Evolutionary conservation across 35 echinoderm and acorn worm genomes (phyloP).

Genomic region (Anneissia japonica): DNA sequence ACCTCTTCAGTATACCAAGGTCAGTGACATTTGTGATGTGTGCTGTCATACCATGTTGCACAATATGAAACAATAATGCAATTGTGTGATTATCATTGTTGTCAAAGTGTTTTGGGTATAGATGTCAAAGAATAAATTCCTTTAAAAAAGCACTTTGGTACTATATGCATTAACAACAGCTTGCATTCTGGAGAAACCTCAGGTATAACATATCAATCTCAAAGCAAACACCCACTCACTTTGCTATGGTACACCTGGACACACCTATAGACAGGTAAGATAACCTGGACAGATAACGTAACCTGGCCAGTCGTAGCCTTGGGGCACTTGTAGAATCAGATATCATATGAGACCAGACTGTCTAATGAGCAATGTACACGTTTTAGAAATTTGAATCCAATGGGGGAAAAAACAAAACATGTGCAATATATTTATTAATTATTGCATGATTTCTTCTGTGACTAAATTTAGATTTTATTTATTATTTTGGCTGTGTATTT

Average conservation of each 20-base stretch:
- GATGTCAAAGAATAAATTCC: neutral
- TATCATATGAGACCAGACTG: neutral
- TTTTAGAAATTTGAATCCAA: neutral
- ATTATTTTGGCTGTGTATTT: too few species aligned
- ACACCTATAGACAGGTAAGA: neutral
- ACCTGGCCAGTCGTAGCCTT: neutral
- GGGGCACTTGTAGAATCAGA: neutral
- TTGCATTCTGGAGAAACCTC: neutral
- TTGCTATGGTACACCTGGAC: neutral
- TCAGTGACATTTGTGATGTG: too few species aligned
- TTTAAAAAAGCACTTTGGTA: neutral
- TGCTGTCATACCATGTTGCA: too few species aligned
- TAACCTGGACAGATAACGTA: neutral
- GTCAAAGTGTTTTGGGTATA: too few species aligned
- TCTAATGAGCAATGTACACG: neutral
- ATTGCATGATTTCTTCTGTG: too few species aligned
- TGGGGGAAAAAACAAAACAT: too few species aligned
- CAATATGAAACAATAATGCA: too few species aligned
- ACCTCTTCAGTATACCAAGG: slow-evolving; percentile 62
- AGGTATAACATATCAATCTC: neutral
- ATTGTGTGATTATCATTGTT: too few species aligned
- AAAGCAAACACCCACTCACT: neutral
- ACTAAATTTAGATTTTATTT: too few species aligned
- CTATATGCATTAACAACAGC: neutral
- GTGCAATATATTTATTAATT: too few species aligned